These are phyloP conservation scores for Psilopogon haemacephalus DNA, from an alignment of 2,113 vertebrate genomes.

Conservation along the genomic window DNA sequence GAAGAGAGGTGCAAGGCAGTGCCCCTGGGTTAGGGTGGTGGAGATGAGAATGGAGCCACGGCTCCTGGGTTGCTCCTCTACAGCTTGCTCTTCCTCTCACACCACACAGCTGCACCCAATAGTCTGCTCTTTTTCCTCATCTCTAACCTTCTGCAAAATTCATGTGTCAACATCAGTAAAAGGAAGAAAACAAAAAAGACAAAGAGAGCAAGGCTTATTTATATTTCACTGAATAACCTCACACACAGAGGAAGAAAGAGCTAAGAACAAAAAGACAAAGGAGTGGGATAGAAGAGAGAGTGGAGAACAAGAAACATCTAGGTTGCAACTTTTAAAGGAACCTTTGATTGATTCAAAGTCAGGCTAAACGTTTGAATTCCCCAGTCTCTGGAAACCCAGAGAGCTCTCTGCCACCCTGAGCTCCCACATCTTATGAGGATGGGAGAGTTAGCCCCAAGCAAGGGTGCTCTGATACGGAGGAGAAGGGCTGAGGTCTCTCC, in stretches of 20 bases:
- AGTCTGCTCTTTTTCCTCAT: not conserved
- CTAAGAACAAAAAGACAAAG: not conserved
- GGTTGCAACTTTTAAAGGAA: not conserved
- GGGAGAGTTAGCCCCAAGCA: not conserved
- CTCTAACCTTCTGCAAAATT: not conserved
- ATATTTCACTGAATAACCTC: not conserved
- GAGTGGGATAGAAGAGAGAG: not conserved
- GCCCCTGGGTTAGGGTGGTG: not conserved
- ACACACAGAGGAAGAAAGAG: not conserved
- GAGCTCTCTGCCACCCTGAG: not conserved
- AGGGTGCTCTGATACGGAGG: not conserved
- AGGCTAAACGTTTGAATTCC: not conserved
- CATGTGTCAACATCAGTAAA: not conserved
- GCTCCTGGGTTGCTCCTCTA: not conserved
- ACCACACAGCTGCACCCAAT: not conserved
- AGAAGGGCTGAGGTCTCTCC: not conserved
- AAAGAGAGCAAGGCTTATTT: constrained; percentile 6
- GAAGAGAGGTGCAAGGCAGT: not conserved
- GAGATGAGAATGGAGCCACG: not conserved
- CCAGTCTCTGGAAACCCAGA: not conserved
- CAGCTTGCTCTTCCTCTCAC: not conserved
- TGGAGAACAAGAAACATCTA: not conserved
- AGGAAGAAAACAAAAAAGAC: constrained; percentile 17
- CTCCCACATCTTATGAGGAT: not conserved
- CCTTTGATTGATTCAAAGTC: not conserved